These are phyloP conservation scores for Rhagium mordax DNA, from an alignment of 2,888 invertebrate genomes.

Conservation along the genomic window DNA sequence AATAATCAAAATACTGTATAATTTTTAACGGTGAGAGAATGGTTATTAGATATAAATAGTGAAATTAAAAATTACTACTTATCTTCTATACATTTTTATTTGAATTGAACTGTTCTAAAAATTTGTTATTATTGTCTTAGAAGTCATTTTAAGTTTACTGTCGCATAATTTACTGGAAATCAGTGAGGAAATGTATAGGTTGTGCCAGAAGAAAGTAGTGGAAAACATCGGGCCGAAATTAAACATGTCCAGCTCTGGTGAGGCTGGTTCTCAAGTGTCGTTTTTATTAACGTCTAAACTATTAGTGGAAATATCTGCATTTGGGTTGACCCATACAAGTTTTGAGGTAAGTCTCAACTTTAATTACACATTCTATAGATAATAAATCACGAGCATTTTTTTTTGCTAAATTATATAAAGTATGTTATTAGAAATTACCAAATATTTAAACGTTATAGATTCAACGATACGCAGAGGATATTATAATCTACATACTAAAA, in stretches of 20 bases:
- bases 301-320: conserved; percentile 77
- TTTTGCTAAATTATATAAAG: too few species aligned
- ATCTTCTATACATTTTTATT: too few species aligned
- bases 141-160: conserved; percentile 73
- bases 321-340: conserved; percentile 73
- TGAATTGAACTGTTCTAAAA: too few species aligned
- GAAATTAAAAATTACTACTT: too few species aligned
- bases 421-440: background rate
- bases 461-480: conserved; percentile 74
- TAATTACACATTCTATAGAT: conserved; percentile 61
- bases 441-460: conserved; percentile 68
- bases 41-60: too few species aligned
- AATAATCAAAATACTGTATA: too few species aligned
- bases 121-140: too few species aligned
- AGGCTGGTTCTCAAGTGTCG: conserved; percentile 71
- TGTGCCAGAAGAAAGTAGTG: conserved; percentile 73
- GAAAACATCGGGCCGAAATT: conserved; percentile 73
- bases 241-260: conserved; percentile 55
- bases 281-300: conserved; percentile 75
- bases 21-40: too few species aligned
- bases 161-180: conserved; percentile 74
- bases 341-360: conserved; percentile 63
- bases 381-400: too few species aligned
- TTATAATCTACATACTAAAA: conserved; percentile 77
- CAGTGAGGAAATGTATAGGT: conserved; percentile 72